Evolutionary conservation across 2,888 invertebrate genomes (phyloP).

Genomic region (Pyrrhosoma nymphula): DNA sequence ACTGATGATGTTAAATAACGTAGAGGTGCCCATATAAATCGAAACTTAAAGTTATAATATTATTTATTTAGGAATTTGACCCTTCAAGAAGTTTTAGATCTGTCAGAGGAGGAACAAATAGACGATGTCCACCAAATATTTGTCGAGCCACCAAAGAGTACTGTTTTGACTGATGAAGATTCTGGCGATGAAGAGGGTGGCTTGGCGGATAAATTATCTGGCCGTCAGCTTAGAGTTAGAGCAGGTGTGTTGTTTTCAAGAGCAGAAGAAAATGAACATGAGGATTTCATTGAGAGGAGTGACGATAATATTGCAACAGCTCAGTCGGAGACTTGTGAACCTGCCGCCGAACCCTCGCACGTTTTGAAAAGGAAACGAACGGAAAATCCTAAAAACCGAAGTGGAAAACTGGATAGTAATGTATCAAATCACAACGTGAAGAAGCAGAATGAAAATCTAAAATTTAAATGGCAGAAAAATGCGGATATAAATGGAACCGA

Average conservation of each 20-base stretch:
- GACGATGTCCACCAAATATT: neutral
- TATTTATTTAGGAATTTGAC: too few relatives aligned
- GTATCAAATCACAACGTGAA: neutral
- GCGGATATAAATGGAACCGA: too few relatives aligned
- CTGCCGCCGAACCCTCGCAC: too few relatives aligned
- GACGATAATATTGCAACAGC: too few relatives aligned
- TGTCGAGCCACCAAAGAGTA: neutral
- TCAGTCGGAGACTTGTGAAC: too few relatives aligned
- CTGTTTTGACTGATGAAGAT: neutral
- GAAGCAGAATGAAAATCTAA: neutral
- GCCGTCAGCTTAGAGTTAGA: neutral
- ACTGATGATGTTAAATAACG: too few relatives aligned
- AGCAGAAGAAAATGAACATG: neutral
- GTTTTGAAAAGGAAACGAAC: too few relatives aligned
- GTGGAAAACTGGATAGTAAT: neutral
- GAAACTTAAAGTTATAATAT: neutral
- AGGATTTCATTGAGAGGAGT: too few relatives aligned
- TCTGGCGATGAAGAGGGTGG: too few relatives aligned
- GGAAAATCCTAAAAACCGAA: too few relatives aligned
- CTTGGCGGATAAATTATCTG: neutral
- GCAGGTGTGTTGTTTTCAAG: neutral
- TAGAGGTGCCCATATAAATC: too few relatives aligned
- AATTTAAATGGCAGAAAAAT: neutral
- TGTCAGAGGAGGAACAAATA: neutral
- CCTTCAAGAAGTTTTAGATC: too few relatives aligned